Percentiles rank a stretch among this genome's conserved stretches.
These are phyloP conservation scores for Pogonophryne albipinna DNA, from an alignment of 2,797 vertebrate species.

Conservation along the genomic window DNA sequence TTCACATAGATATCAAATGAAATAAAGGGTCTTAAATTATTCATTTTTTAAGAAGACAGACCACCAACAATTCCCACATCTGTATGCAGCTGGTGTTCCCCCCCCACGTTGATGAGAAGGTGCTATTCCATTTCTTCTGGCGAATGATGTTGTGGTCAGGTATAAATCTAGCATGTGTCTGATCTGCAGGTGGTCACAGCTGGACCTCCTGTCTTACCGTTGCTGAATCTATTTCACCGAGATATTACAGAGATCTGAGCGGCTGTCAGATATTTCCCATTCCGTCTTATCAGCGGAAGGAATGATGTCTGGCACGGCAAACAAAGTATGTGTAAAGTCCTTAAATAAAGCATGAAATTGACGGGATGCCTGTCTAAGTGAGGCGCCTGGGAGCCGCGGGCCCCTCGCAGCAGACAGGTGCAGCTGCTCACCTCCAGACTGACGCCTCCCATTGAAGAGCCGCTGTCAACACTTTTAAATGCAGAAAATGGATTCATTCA, in stretches of 20 bases:
- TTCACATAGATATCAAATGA: conserved; percentile 12
- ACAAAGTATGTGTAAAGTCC: conserved; percentile 81
- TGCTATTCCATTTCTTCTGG: conserved; percentile 52
- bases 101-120: conserved; percentile 24
- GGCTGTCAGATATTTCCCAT: conserved; percentile 81
- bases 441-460: conserved; percentile 69
- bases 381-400: conserved; percentile 46
- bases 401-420: conserved; percentile 57
- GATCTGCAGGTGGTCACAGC: conserved; percentile 77
- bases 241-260: conserved; percentile 82
- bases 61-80: conserved; percentile 9
- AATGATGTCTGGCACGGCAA: conserved; percentile 84
- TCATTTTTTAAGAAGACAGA: neutral
- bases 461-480: conserved; percentile 77
- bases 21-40: conserved; percentile 6
- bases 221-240: conserved; percentile 80
- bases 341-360: conserved; percentile 87
- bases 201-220: conserved; percentile 76
- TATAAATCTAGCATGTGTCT: conserved; percentile 65
- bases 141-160: conserved; percentile 64
- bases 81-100: conserved; percentile 23
- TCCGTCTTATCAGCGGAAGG: conserved; percentile 80
- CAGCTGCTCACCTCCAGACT: conserved; percentile 77
- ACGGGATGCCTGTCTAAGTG: conserved; percentile 74
- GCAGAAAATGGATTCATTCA: conserved; percentile 74